Base-by-base conservation (phyloP, 2,888 invertebrate genomes). In the Melolontha melolontha region DNA sequence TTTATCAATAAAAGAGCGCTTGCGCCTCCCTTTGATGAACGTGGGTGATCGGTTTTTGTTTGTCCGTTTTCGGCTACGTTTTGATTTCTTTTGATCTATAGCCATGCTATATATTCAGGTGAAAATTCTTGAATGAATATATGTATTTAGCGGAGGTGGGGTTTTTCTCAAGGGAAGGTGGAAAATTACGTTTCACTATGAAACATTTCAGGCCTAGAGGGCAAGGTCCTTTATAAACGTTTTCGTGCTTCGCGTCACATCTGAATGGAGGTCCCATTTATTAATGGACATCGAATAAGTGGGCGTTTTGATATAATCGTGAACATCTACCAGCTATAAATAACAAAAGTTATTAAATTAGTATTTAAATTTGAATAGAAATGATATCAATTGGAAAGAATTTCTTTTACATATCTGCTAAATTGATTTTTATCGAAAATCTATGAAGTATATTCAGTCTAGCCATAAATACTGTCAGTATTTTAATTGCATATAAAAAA, bases 1-100 rank as follows among this genome's bases (percentile, higher is more conserved):
- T 65, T 50, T 74, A 76, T 79, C 79, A 79, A 79, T 79, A 79
- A 78, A 64, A 51, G 70, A 57, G 71, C 77, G 79, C 79, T 74
- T 74, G 78, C 77, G 77, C 68, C 29, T 41, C 54, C 42, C 49
- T 29, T 34, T 16, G 50, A 63, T 42, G 69, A 75, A 76, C 76
- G 77, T 77, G 77, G 77, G 76, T 72, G 76, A 72, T 57, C 17
- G 47, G 59, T 66, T 75, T 74, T 75, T 75, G 66, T 62, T 10
- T 63, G 16, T 17, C 39, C 52, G 12, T 34, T 22, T 29, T 34
- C 17, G 51, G 5, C 8, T 41, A 16, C 50, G 41, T 17, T 64
- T 42, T n/a, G 17, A 41, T 17, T 22, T 55, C 42, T 42, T 16
- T 22, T 11, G 51, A 34, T 34, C 34, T 2, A 34, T 6, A 34